Evolutionary conservation across 2,888 invertebrate genomes (phyloP).

Genomic region (Eupeodes latifasciatus): DNA sequence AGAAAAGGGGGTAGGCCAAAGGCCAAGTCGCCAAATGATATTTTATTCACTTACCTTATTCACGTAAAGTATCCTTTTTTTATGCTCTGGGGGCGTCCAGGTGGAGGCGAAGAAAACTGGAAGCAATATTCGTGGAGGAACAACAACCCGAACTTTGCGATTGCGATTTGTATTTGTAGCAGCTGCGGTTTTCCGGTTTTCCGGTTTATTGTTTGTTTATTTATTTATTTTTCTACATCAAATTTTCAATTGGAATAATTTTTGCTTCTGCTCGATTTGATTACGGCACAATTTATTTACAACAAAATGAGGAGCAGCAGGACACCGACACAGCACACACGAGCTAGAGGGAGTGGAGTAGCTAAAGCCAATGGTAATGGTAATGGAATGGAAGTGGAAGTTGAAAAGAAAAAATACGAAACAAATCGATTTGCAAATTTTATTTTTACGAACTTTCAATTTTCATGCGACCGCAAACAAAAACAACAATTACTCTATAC

Average conservation of each 20-base stretch:
- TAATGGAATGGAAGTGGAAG: conserved; percentile 5
- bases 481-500: neutral
- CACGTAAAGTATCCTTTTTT: conserved; percentile 58
- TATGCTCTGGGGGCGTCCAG: neutral
- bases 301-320: conserved; percentile 18
- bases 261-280: conserved; percentile 3
- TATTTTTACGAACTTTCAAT: conserved; percentile 24
- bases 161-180: neutral
- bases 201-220: conserved; percentile 35
- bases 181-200: conserved; percentile 46
- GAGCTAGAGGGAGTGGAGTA: conserved; percentile 9
- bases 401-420: conserved; percentile 36
- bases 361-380: neutral
- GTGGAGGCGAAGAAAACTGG: neutral
- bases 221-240: conserved; percentile 17
- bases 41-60: conserved; percentile 14
- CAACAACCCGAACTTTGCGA: neutral
- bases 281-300: conserved; percentile 39
- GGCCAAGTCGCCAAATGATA: too few relatives aligned
- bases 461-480: conserved; percentile 1
- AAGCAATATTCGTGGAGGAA: conserved; percentile 23
- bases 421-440: conserved; percentile 61
- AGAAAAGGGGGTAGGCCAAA: neutral
- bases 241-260: conserved; percentile 27
- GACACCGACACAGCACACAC: conserved; percentile 22